Evolutionary conservation across 2,797 vertebrate genomes (phyloP).

Genomic region (Crocidura indochinensis): DNA sequence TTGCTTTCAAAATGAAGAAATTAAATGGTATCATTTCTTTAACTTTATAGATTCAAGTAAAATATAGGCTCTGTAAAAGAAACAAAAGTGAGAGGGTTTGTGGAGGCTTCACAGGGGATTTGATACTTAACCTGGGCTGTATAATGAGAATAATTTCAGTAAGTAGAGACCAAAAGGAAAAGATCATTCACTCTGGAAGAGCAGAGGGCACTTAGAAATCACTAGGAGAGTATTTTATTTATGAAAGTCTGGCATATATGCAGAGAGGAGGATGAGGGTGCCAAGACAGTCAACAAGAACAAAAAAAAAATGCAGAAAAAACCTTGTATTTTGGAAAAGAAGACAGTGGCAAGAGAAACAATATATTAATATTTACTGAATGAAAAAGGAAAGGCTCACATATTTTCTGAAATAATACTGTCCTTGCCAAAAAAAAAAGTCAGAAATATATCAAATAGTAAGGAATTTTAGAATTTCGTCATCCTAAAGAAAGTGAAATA

Average conservation of each 20-base stretch:
- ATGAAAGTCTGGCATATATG: conserved; percentile 4
- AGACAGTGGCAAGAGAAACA: no score
- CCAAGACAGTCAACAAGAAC: neutral
- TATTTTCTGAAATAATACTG: neutral
- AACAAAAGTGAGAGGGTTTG: conserved; percentile 22
- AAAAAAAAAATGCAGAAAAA: neutral
- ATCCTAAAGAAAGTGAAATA: conserved; percentile 15
- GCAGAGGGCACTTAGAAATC: neutral
- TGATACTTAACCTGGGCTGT: conserved; percentile 42
- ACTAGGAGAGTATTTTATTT: conserved; percentile 31
- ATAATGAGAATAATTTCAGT: conserved; percentile 49
- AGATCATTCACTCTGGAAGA: conserved; percentile 36
- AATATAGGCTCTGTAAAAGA: conserved; percentile 5
- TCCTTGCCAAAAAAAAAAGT: conserved; percentile 53
- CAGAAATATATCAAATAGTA: conserved; percentile 51
- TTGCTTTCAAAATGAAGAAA: neutral
- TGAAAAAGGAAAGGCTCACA: conserved; percentile 4
- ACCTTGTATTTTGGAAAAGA: conserved; percentile 27
- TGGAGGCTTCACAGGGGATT: conserved; percentile 39
- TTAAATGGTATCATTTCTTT: conserved; percentile 36
- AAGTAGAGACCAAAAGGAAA: conserved; percentile 57
- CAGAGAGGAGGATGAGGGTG: neutral
- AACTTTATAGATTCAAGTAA: conserved; percentile 49
- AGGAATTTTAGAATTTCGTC: conserved; percentile 36
- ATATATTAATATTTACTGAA: no score